phyloP scores from a whole-genome alignment of 2,113 vertebrate species.

The Dinomys branickii region DNA sequence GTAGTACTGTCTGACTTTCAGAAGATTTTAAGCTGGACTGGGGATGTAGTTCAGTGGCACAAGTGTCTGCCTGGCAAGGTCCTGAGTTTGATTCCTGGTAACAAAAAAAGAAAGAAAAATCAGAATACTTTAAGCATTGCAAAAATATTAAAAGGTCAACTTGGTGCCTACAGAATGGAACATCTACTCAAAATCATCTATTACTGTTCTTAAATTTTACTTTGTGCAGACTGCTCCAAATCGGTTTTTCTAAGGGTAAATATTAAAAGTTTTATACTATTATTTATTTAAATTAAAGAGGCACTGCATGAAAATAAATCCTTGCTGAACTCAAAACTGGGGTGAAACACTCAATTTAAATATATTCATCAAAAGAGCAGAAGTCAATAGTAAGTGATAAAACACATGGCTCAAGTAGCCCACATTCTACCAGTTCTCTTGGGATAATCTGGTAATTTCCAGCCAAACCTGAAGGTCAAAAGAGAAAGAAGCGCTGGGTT shows the following conservation, averaged over 20 bases:
- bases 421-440: neutral
- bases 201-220: neutral
- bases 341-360: conserved; percentile 1
- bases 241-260: neutral
- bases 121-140: neutral
- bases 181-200: neutral
- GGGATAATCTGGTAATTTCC: neutral
- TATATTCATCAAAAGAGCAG: neutral
- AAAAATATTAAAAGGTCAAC: neutral
- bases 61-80: too few relatives aligned
- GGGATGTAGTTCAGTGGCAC: too few relatives aligned
- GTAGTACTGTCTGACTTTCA: neutral
- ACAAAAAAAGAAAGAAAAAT: too few relatives aligned
- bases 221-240: neutral
- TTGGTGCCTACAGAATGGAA: neutral
- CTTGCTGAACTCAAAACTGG: neutral
- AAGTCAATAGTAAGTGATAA: neutral
- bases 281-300: conserved; percentile 26
- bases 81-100: too few relatives aligned
- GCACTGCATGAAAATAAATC: conserved; percentile 23
- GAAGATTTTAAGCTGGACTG: neutral
- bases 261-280: neutral
- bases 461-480: neutral
- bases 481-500: neutral
- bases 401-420: neutral